Conservation (phyloP, 2,888 invertebrate genomes). For the Leptinotarsa rubiginosa region DNA sequence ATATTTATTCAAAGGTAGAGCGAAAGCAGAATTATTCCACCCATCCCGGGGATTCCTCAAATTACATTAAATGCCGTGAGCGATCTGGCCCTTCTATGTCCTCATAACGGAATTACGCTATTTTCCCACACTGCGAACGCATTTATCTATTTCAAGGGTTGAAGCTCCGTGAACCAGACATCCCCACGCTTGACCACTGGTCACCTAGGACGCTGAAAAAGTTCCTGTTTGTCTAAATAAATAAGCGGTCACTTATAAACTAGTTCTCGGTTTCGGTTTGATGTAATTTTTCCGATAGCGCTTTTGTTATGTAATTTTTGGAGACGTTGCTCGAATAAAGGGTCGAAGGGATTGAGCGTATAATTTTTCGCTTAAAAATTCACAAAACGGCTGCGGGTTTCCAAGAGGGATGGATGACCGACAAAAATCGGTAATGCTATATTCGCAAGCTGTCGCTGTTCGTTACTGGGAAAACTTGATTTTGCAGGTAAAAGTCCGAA, state of each 20-base stretch:
- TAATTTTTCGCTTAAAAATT: slow-evolving; percentile 46
- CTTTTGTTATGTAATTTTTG: slow-evolving; percentile 51
- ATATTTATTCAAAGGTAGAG: neutral
- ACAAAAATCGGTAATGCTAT: slow-evolving; percentile 40
- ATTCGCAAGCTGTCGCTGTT: slow-evolving; percentile 40
- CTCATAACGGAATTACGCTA: slow-evolving; percentile 41
- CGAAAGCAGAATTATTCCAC: neutral
- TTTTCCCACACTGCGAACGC: slow-evolving; percentile 50
- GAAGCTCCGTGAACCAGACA: slow-evolving; percentile 48
- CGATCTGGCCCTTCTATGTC: slow-evolving; percentile 13
- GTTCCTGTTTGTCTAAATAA: slow-evolving; percentile 36
- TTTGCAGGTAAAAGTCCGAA: slow-evolving; percentile 42
- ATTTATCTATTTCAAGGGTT: slow-evolving; percentile 51
- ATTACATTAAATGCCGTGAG: slow-evolving; percentile 11
- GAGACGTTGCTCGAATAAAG: slow-evolving; percentile 43
- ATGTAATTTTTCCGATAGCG: slow-evolving; percentile 55
- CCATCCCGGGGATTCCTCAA: neutral
- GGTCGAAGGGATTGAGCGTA: slow-evolving; percentile 38
- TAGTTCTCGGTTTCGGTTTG: slow-evolving; percentile 54
- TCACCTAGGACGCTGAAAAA: slow-evolving; percentile 45
- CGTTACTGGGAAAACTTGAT: slow-evolving; percentile 35
- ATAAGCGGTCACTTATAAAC: slow-evolving; percentile 56
- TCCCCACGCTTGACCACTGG: slow-evolving; percentile 51
- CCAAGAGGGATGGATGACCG: slow-evolving; percentile 29
- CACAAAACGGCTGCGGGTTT: slow-evolving; percentile 34